These are phyloP conservation scores for Ameiurus melas DNA, from an alignment of 2,113 vertebrate genomes.

Conservation along the genomic window DNA sequence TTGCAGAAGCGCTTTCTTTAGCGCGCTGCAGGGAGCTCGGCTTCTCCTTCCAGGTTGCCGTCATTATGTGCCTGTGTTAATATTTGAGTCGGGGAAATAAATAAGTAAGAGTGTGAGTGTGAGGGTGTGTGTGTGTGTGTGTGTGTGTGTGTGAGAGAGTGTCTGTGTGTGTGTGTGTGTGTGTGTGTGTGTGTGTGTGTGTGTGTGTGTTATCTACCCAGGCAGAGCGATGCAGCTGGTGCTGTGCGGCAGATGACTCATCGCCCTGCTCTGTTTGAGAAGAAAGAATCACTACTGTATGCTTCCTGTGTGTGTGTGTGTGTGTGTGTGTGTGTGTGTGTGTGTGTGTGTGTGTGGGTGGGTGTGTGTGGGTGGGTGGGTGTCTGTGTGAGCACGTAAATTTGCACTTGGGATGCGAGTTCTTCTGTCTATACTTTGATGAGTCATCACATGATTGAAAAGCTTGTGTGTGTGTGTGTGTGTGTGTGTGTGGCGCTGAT, in stretches of 20 bases:
- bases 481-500: neutral
- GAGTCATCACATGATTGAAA: slow-evolving; percentile 52
- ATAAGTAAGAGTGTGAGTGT: slow-evolving; percentile 19
- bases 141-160: slow-evolving; percentile 33
- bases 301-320: slow-evolving; percentile 16
- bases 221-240: slow-evolving; percentile 55
- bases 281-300: slow-evolving; percentile 51
- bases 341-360: slow-evolving; percentile 10
- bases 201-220: slow-evolving; percentile 43
- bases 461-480: slow-evolving; percentile 27
- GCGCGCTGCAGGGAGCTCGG: slow-evolving; percentile 12
- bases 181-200: slow-evolving; percentile 43
- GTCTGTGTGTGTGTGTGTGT: slow-evolving; percentile 35
- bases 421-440: slow-evolving; percentile 49
- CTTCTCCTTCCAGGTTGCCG: slow-evolving; percentile 19
- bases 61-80: slow-evolving; percentile 38
- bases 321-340: slow-evolving; percentile 19
- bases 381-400: slow-evolving; percentile 26
- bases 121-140: slow-evolving; percentile 41
- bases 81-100: slow-evolving; percentile 37
- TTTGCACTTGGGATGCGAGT: slow-evolving; percentile 45
- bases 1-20: neutral
- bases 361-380: neutral
- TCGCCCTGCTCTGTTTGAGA: slow-evolving; percentile 58
- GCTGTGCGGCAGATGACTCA: slow-evolving; percentile 60